Evolutionary conservation across 2,797 vertebrate genomes (phyloP).

Genomic region (Melanotaenia parkinsoni): DNA sequence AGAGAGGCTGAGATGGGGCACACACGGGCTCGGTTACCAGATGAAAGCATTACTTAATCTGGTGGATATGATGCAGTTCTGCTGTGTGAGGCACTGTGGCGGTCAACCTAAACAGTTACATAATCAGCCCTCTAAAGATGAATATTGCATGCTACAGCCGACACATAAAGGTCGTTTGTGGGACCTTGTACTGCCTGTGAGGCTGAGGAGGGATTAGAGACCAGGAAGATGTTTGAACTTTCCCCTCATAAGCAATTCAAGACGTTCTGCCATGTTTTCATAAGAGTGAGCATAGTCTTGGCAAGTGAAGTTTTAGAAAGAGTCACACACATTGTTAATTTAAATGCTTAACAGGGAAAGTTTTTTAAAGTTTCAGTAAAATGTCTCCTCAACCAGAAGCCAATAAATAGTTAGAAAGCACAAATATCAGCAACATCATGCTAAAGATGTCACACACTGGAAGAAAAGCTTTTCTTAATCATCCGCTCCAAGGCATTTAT

Average conservation of each 20-base stretch:
- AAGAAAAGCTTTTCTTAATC: conserved; percentile 15
- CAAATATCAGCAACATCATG: conserved; percentile 15
- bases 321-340: neutral
- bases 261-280: conserved; percentile 15
- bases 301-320: conserved; percentile 7
- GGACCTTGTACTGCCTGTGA: conserved; percentile 23
- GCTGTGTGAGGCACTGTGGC: conserved; percentile 39
- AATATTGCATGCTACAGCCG: conserved; percentile 33
- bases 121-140: conserved; percentile 56
- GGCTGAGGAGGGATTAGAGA: conserved; percentile 13
- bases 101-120: conserved; percentile 56
- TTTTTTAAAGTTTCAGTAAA: neutral
- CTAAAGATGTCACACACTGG: conserved; percentile 8
- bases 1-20: conserved; percentile 23
- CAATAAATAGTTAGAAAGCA: neutral
- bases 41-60: conserved; percentile 49
- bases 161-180: conserved; percentile 44
- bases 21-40: conserved; percentile 17
- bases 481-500: conserved; percentile 12
- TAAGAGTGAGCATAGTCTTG: neutral
- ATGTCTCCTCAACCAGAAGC: neutral
- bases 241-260: conserved; percentile 24
- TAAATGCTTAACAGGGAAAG: neutral
- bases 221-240: conserved; percentile 13
- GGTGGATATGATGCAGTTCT: conserved; percentile 44